A percentile compares a stretch with the other conserved stretches of the same genome.
Conservation (phyloP, 2,888 invertebrate genomes). For the Liopterus haemorrhoidalis region DNA sequence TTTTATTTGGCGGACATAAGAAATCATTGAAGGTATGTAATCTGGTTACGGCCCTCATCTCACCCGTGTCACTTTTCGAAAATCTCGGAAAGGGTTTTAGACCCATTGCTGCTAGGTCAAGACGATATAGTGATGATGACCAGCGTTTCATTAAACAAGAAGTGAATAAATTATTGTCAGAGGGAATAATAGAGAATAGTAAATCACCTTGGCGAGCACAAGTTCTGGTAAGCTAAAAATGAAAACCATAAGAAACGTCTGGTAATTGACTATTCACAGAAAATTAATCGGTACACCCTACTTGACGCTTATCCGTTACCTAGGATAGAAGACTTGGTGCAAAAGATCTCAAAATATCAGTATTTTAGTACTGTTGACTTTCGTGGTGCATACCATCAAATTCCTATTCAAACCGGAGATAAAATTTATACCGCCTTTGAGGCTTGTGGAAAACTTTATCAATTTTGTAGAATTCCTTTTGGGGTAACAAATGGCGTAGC, state of each 20-base stretch:
- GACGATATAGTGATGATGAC: not conserved
- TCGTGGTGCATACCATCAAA: slow-evolving; percentile 24
- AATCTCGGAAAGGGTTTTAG: not conserved
- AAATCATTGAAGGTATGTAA: no score
- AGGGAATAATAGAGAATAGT: slow-evolving; percentile 5
- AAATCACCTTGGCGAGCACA: slow-evolving; percentile 18
- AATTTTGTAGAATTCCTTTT: slow-evolving; percentile 24
- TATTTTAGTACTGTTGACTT: slow-evolving; percentile 26
- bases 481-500: slow-evolving; percentile 27
- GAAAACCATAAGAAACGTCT: slow-evolving; percentile 28
- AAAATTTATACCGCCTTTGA: slow-evolving; percentile 26
- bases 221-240: slow-evolving; percentile 26
- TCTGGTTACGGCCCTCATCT: not conserved
- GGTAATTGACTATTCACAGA: slow-evolving; percentile 33
- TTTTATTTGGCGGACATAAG: no score
- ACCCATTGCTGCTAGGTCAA: slow-evolving; percentile 7
- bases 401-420: slow-evolving; percentile 19
- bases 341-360: slow-evolving; percentile 18
- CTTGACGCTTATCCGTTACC: slow-evolving; percentile 31
- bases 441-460: slow-evolving; percentile 19
- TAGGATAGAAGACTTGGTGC: slow-evolving; percentile 20
- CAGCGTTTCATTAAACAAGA: slow-evolving; percentile 1
- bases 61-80: not conserved
- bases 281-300: slow-evolving; percentile 30
- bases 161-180: not conserved